Percentiles rank a stretch among this genome's conserved stretches.
Evolutionary conservation across 2,113 vertebrate species (phyloP).

Genomic region (Oceanodroma tethys): DNA sequence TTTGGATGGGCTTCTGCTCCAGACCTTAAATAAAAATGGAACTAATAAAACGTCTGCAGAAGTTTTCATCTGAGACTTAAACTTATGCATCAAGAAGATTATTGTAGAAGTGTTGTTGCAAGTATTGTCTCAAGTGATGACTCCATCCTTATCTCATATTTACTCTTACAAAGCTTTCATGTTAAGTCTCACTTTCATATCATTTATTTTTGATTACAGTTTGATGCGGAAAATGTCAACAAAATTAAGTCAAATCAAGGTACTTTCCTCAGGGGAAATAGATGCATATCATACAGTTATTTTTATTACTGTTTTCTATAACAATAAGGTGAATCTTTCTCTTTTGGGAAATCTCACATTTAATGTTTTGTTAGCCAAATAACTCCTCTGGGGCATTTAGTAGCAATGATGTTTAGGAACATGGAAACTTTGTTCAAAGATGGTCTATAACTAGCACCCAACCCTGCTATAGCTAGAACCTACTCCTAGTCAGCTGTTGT

Average conservation of each 20-base stretch:
- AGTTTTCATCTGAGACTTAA: neutral
- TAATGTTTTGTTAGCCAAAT: neutral
- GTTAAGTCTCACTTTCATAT: neutral
- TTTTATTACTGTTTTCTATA: neutral
- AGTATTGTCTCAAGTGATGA: neutral
- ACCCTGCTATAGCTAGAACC: neutral
- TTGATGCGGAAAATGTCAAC: conserved; percentile 50
- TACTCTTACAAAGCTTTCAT: conserved; percentile 22
- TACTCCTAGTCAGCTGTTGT: neutral
- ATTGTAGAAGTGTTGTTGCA: neutral
- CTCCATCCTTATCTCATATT: neutral
- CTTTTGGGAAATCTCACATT: neutral
- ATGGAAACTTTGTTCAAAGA: neutral
- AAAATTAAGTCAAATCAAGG: conserved; percentile 34
- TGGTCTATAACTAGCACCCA: neutral
- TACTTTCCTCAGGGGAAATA: neutral
- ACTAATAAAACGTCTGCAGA: neutral
- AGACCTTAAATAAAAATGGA: neutral
- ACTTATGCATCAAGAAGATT: neutral
- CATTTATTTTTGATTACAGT: conserved; percentile 33
- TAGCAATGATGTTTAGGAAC: neutral
- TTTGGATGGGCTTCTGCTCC: neutral
- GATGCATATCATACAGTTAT: neutral
- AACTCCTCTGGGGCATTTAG: neutral
- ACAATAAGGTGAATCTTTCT: neutral